Conservation (phyloP, 2,888 invertebrate genomes). For the Tryphoninae sp. region DNA sequence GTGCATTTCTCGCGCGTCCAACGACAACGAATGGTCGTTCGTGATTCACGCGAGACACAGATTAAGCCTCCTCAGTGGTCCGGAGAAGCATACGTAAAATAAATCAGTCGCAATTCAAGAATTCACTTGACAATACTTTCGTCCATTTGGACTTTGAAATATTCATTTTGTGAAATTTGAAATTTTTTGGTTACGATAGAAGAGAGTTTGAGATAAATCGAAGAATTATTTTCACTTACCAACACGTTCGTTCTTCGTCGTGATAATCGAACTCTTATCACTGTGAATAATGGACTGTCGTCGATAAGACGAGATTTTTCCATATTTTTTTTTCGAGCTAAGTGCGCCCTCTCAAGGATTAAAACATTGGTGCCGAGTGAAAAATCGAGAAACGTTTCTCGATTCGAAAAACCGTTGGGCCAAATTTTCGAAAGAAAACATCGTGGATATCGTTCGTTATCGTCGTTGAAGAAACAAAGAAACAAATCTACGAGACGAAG, state of each 20-base stretch:
- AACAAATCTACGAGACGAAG: too few species aligned
- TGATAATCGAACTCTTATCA: slow-evolving; percentile 1
- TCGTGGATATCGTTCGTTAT: neutral
- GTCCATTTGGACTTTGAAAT: neutral
- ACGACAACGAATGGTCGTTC: slow-evolving; percentile 53
- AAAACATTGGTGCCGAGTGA: slow-evolving; percentile 31
- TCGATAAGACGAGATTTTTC: neutral
- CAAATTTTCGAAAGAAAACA: neutral
- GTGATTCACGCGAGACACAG: slow-evolving; percentile 9
- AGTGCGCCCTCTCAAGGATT: slow-evolving; percentile 33
- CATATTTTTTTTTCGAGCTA: neutral
- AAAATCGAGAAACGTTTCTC: neutral
- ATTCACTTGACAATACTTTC: neutral
- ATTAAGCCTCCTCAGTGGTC: neutral
- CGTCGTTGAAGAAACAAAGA: neutral
- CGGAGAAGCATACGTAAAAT: neutral
- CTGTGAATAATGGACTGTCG: slow-evolving; percentile 7
- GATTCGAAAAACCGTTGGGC: neutral
- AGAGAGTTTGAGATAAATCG: slow-evolving; percentile 10
- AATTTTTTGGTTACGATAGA: neutral
- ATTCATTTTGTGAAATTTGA: neutral
- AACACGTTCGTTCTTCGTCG: neutral
- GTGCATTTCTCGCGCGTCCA: slow-evolving; percentile 78
- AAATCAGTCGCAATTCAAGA: neutral
- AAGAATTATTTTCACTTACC: neutral